Evolutionary conservation across 2,888 invertebrate genomes (phyloP).

Genomic region (Drosophila prolongata): DNA sequence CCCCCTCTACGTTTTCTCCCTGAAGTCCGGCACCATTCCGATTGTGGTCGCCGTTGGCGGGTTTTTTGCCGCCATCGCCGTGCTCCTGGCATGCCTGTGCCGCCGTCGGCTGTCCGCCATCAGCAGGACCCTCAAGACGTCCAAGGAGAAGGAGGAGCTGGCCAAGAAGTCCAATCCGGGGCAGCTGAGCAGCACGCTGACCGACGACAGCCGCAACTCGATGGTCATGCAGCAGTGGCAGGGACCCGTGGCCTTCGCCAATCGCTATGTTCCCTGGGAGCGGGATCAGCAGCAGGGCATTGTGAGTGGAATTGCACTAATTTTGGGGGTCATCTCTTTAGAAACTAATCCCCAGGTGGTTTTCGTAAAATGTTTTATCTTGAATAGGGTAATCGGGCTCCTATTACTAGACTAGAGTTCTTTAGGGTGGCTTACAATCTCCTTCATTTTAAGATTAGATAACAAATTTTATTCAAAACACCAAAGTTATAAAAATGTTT

Average conservation of each 20-base stretch:
- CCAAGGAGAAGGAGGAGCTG: conserved; percentile 89
- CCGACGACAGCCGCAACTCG: conserved; percentile 84
- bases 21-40: conserved; percentile 89
- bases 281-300: conserved; percentile 85
- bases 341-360: neutral
- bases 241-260: conserved; percentile 91
- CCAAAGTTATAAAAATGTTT: no score
- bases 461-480: no score
- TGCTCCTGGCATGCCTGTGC: conserved; percentile 88
- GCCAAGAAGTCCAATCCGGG: conserved; percentile 86
- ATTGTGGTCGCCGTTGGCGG: conserved; percentile 88
- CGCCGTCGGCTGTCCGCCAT: conserved; percentile 89
- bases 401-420: no score
- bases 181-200: conserved; percentile 80
- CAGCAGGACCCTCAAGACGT: conserved; percentile 86
- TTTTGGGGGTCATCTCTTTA: neutral
- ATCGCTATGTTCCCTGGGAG: conserved; percentile 94
- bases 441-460: no score
- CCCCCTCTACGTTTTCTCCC: conserved; percentile 60
- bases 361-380: neutral
- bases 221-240: conserved; percentile 92
- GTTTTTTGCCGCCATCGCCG: conserved; percentile 88
- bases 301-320: conserved; percentile 50
- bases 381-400: neutral
- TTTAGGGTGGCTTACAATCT: no score